Evolutionary conservation across 2,888 invertebrate genomes (phyloP).

Genomic region (Plebejus anna): DNA sequence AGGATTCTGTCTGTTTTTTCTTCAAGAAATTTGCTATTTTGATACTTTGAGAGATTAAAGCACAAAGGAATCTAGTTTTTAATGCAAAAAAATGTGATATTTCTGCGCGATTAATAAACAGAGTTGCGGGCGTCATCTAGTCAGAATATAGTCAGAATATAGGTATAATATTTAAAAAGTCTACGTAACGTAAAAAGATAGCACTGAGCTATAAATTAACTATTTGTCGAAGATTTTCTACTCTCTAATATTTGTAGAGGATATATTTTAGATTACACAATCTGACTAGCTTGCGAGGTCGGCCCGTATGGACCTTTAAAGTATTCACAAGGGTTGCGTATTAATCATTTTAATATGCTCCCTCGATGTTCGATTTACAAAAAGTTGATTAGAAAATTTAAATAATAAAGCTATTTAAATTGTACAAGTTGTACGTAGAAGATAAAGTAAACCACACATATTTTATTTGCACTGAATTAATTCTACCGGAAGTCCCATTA

Average conservation of each 20-base stretch:
- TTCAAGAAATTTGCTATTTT: too few species aligned
- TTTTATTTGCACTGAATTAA: too few species aligned
- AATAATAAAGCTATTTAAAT: neutral
- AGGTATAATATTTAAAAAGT: neutral
- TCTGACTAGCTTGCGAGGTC: neutral
- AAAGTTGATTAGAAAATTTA: neutral
- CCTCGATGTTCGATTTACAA: neutral
- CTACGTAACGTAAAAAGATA: neutral
- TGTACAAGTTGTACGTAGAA: slow-evolving; percentile 17
- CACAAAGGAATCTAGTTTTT: too few species aligned
- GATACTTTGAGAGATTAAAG: too few species aligned
- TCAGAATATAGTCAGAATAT: neutral
- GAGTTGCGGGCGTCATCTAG: neutral
- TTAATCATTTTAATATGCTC: neutral
- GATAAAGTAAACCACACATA: neutral
- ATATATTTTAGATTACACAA: neutral
- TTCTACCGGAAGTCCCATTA: too few species aligned
- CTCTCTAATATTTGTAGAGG: neutral
- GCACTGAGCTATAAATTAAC: neutral
- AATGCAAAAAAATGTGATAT: too few species aligned
- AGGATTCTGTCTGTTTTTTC: too few species aligned
- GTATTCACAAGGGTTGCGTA: slow-evolving; percentile 15
- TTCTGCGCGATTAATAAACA: neutral
- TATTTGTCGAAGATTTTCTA: neutral
- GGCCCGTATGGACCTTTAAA: neutral